Conservation (phyloP, 1,140 invertebrate species). For the Anastatus disparis region DNA sequence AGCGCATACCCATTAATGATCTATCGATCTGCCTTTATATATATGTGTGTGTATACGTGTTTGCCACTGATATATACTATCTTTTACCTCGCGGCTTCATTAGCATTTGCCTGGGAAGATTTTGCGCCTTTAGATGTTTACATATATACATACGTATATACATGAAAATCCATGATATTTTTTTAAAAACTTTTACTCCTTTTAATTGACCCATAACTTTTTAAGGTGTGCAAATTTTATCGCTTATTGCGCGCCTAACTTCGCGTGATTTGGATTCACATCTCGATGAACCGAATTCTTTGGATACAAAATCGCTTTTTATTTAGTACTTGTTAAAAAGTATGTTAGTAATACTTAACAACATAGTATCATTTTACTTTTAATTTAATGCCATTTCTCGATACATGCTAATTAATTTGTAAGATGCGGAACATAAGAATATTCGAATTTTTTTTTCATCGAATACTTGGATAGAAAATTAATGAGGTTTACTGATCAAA, state of each 20-base stretch:
- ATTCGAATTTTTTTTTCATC: too few species aligned
- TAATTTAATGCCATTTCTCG: neutral
- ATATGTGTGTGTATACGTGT: too few species aligned
- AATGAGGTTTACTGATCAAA: too few species aligned
- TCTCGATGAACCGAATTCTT: conserved; percentile 25
- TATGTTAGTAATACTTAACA: conserved; percentile 27
- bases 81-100: conserved; percentile 1
- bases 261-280: conserved; percentile 17
- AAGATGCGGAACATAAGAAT: too few species aligned
- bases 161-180: conserved; percentile 32
- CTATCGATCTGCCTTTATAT: conserved; percentile 35
- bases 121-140: conserved; percentile 23
- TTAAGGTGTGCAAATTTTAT: neutral
- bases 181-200: too few species aligned
- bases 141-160: too few species aligned
- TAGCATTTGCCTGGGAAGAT: conserved; percentile 38
- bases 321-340: neutral
- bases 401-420: neutral
- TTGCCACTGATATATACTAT: neutral
- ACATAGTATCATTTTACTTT: neutral
- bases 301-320: conserved; percentile 17
- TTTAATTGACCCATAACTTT: conserved; percentile 38
- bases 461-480: too few species aligned
- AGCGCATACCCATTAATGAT: conserved; percentile 41
- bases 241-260: neutral